Evolutionary conservation across 1,140 invertebrate genomes (phyloP).

Genomic region (Amyelois transitella): DNA sequence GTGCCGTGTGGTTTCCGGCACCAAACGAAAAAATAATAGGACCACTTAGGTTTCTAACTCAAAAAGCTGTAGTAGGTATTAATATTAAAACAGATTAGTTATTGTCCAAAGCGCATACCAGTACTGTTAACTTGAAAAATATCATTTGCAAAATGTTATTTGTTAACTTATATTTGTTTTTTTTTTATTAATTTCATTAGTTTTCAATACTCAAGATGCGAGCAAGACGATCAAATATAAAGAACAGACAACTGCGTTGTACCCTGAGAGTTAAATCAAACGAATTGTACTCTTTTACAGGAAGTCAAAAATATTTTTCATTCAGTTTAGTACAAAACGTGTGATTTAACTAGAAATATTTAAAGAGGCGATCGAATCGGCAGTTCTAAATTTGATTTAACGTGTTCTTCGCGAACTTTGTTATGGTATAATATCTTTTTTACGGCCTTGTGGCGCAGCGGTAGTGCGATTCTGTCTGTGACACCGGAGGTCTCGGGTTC

Average conservation of each 20-base stretch:
- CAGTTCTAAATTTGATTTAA: neutral
- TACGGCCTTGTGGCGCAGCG: too few relatives aligned
- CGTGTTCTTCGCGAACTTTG: too few relatives aligned
- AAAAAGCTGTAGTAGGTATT: too few relatives aligned
- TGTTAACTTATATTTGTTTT: neutral
- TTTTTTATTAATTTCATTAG: constrained; percentile 5
- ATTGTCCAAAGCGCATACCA: too few relatives aligned
- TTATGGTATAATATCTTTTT: too few relatives aligned
- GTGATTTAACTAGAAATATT: neutral
- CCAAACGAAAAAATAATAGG: too few relatives aligned
- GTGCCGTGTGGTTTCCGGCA: too few relatives aligned
- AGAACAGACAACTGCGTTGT: constrained; percentile 47
- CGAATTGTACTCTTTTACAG: constrained; percentile 14
- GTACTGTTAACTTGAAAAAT: too few relatives aligned
- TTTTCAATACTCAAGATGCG: constrained; percentile 15
- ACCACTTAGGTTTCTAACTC: too few relatives aligned
- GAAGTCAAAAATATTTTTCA: neutral
- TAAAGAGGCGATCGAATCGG: neutral
- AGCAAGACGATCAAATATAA: constrained; percentile 20
- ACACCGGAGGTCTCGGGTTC: too few relatives aligned
- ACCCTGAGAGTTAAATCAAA: constrained; percentile 29
- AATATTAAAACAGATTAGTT: too few relatives aligned
- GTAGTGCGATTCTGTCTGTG: too few relatives aligned
- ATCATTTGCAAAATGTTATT: neutral
- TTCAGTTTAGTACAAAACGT: neutral